Evolutionary conservation across 37 sponge, comb jelly and placozoan species (phyloP), one percentile per base, ranked within the genome.

Genomic region (Beroe forskalii): DNA sequence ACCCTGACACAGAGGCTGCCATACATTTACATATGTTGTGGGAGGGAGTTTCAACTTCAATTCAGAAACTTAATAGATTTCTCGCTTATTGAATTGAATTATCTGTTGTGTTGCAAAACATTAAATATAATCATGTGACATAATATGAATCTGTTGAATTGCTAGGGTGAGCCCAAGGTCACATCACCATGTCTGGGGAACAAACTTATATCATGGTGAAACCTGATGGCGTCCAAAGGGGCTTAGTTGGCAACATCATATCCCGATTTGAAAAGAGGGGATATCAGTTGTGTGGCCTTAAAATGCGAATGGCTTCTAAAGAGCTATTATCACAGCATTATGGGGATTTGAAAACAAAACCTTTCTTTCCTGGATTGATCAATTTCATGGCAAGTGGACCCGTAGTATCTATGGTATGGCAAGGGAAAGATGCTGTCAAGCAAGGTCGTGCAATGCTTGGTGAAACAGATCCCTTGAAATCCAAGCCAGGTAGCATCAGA

Each of bases 381-480:
- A 64, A 62, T 32, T 90, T 90, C 30, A 90, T 90, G 67, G 37
- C 41, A n/a, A 66, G 67, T 62, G 90, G 90, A 25, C 90, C 90
- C 22, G 90, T 90, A 40, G 90, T 64, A 8, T 90, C 67, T 4
- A 90, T 90, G 90, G 62, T 19, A 20, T 90, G 90, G 90, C 41
- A 90, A 28, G 90, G 90, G 60, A 90, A 90, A 90, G 90, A 90
- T 60, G 90, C 37, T 39, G 90, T 90, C 22, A 90, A 90, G 64
- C 95, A 95, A 35, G 98, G 95, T n/a, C 76, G 98, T 19, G 67
- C 64, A 28, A 96, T 97, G 96, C 62, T 97, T 23, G 98, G 98
- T 66, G 96, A 95, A 61, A 97, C 98, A 62, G 90, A 97, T 66
- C 98, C 98, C n/a, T 37, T 80, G n/a, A 80, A 95, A 32, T 96